Conservation (phyloP, 2,888 invertebrate genomes). For the Acleris laterana region DNA sequence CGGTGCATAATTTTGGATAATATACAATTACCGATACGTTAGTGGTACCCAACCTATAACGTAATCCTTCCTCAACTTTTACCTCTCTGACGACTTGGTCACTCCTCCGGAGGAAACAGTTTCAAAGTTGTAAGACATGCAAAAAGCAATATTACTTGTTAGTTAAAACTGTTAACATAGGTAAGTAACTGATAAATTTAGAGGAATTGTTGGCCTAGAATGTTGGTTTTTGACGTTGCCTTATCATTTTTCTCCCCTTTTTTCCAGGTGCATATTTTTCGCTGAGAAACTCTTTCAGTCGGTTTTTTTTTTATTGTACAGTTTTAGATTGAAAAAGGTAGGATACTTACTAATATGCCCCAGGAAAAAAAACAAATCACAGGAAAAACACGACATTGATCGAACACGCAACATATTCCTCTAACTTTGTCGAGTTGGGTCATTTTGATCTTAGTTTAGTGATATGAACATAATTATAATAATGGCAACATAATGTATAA, state of each 20-base stretch:
- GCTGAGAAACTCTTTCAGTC: too few relatives aligned
- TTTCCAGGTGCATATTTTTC: too few relatives aligned
- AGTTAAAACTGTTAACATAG: slow-evolving; percentile 53
- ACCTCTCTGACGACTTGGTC: slow-evolving; percentile 85
- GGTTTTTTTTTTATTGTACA: too few relatives aligned
- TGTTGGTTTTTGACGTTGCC: too few relatives aligned
- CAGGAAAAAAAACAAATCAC: too few relatives aligned
- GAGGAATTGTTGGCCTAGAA: slow-evolving; percentile 23
- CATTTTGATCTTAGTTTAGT: not conserved
- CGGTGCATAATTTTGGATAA: slow-evolving; percentile 6
- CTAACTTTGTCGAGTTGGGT: slow-evolving; percentile 9
- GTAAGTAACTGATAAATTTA: slow-evolving; percentile 23
- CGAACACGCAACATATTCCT: not conserved
- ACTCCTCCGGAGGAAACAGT: slow-evolving; percentile 87
- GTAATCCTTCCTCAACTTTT: slow-evolving; percentile 47
- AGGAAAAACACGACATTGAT: too few relatives aligned
- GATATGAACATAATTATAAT: too few relatives aligned
- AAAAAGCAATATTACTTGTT: slow-evolving; percentile 84
- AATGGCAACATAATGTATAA: too few relatives aligned
- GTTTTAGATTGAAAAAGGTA: too few relatives aligned
- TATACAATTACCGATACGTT: slow-evolving; percentile 17
- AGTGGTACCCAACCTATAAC: slow-evolving; percentile 17
- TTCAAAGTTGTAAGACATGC: slow-evolving; percentile 90
- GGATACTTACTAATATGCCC: too few relatives aligned
- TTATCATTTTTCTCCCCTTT: too few relatives aligned